Evolutionary conservation across 2,888 invertebrate genomes (phyloP).

Genomic region (Lasius platythorax): DNA sequence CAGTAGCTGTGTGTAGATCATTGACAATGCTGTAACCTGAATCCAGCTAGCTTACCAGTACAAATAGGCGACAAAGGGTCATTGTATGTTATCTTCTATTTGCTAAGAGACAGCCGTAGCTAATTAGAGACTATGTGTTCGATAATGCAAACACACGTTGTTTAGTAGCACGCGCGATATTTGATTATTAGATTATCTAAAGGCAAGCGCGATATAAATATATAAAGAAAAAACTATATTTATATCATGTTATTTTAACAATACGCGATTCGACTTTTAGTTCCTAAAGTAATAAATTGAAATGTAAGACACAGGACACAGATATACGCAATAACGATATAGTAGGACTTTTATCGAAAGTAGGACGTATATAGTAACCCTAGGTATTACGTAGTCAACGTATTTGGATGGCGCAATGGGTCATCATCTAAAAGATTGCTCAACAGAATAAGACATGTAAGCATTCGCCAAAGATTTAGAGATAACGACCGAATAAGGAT

Average conservation of each 20-base stretch:
- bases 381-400: slow-evolving; percentile 13
- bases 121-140: slow-evolving; percentile 25
- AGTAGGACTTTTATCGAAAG: slow-evolving; percentile 20
- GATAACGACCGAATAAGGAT: slow-evolving; percentile 6
- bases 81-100: slow-evolving; percentile 38
- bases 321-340: slow-evolving; percentile 6
- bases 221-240: slow-evolving; percentile 1
- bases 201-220: neutral
- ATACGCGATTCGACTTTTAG: neutral
- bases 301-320: neutral
- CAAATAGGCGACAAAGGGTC: slow-evolving; percentile 33
- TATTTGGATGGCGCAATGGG: slow-evolving; percentile 11
- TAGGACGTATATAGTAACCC: slow-evolving; percentile 1
- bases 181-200: slow-evolving; percentile 21
- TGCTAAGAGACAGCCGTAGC: slow-evolving; percentile 17
- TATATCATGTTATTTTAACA: neutral
- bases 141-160: neutral
- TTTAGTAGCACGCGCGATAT: neutral
- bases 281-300: neutral
- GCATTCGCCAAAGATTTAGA: neutral
- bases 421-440: slow-evolving; percentile 25
- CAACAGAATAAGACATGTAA: slow-evolving; percentile 12
- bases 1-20: neutral
- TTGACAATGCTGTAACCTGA: slow-evolving; percentile 8
- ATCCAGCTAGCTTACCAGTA: slow-evolving; percentile 7